phyloP scores from a whole-genome alignment of 2,888 invertebrate species.

The Eupithecia tripunctaria region DNA sequence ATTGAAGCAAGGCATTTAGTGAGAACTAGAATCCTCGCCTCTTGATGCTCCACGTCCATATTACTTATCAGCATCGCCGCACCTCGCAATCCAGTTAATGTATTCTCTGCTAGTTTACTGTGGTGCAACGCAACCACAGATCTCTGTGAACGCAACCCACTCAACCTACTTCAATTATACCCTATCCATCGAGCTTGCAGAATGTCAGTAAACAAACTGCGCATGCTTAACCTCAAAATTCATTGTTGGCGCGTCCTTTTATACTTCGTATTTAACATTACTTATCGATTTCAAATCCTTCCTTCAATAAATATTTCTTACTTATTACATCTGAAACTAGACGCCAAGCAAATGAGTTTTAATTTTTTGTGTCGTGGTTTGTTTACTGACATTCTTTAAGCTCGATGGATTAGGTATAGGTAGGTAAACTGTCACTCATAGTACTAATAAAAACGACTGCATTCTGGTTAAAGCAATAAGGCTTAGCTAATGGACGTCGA shows the following conservation, averaged over 20 bases:
- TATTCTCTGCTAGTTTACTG: background rate
- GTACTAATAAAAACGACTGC: background rate
- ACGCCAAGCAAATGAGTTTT: too few species aligned
- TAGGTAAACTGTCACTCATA: constrained; percentile 2
- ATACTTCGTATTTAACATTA: too few species aligned
- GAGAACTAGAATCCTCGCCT: background rate
- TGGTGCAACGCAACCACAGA: background rate
- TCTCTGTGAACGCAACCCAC: too few species aligned
- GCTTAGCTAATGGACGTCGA: constrained; percentile 8
- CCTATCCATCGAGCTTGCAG: too few species aligned
- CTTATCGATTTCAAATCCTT: too few species aligned
- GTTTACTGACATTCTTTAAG: too few species aligned
- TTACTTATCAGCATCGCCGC: background rate
- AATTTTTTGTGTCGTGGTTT: too few species aligned
- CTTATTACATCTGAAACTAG: too few species aligned
- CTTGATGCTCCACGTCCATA: background rate
- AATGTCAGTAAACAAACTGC: background rate
- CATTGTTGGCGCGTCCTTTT: too few species aligned
- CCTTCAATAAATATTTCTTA: too few species aligned
- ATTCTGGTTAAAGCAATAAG: background rate
- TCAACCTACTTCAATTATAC: background rate
- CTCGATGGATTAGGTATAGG: too few species aligned
- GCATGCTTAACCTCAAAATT: too few species aligned
- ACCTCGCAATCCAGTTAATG: background rate
- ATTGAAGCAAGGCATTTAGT: background rate